Evolutionary conservation across 2,888 invertebrate genomes (phyloP).

Genomic region (Andrena camellia): DNA sequence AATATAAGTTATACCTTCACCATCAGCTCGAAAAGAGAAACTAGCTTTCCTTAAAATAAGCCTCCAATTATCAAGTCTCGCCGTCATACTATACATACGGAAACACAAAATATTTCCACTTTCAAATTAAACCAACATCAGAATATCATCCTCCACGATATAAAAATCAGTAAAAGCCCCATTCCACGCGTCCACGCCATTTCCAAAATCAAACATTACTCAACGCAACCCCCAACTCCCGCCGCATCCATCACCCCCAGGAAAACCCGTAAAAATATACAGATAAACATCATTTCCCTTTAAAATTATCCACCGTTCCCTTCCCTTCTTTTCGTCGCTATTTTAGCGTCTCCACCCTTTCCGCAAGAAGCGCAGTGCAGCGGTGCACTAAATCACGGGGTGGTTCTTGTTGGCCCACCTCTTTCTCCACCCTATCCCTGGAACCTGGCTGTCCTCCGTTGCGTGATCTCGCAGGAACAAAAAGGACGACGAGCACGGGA

Average conservation of each 20-base stretch:
- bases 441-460: slow-evolving; percentile 39
- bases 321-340: slow-evolving; percentile 13
- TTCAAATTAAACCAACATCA: too few species aligned
- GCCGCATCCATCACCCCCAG: not conserved
- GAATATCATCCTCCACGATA: too few species aligned
- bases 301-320: slow-evolving; percentile 27
- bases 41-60: too few species aligned
- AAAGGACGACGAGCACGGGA: slow-evolving; percentile 38
- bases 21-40: too few species aligned
- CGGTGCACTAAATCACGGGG: slow-evolving; percentile 81
- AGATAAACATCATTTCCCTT: slow-evolving; percentile 33
- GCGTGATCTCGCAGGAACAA: slow-evolving; percentile 46
- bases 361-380: slow-evolving; percentile 75
- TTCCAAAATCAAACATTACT: too few species aligned
- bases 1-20: too few species aligned
- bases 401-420: slow-evolving; percentile 75
- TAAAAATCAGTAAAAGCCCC: too few species aligned
- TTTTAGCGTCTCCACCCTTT: slow-evolving; percentile 43
- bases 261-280: not conserved
- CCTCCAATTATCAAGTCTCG: too few species aligned
- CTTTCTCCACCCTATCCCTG: slow-evolving; percentile 63
- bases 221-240: too few species aligned
- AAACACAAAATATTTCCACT: too few species aligned
- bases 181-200: too few species aligned
- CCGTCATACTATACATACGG: too few species aligned